These are phyloP conservation scores for Sibirionetta formosa DNA, from an alignment of 2,797 vertebrate species.

Conservation along the genomic window DNA sequence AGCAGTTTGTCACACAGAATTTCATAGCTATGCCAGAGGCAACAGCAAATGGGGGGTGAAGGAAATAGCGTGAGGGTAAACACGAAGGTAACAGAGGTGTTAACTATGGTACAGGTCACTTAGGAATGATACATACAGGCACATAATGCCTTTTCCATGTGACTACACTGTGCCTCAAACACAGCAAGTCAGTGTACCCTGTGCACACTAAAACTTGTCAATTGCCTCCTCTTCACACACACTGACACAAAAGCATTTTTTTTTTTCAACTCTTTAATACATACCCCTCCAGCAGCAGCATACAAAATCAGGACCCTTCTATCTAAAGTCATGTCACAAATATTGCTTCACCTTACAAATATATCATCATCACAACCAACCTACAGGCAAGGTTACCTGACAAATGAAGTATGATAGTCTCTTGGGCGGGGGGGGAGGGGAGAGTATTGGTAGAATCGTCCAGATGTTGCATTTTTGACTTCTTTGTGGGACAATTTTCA, in stretches of 20 bases:
- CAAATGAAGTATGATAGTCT: background rate
- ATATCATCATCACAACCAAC: background rate
- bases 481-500: background rate
- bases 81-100: background rate
- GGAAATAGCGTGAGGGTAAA: background rate
- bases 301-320: background rate
- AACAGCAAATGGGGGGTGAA: background rate
- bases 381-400: background rate
- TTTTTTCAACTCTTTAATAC: background rate
- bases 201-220: background rate
- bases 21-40: background rate
- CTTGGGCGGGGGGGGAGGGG: background rate
- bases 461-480: background rate
- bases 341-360: background rate
- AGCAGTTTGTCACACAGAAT: background rate
- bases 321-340: background rate
- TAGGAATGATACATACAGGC: background rate
- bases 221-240: background rate
- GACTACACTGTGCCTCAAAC: background rate
- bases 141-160: fast-evolving
- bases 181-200: fast-evolving
- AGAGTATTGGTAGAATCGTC: background rate
- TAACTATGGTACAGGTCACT: background rate
- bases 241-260: background rate
- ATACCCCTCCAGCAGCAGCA: background rate